Evolutionary conservation across 2,888 invertebrate genomes (phyloP), one percentile per base, ranked within the genome.

Genomic region (Ophioninae sp.): DNA sequence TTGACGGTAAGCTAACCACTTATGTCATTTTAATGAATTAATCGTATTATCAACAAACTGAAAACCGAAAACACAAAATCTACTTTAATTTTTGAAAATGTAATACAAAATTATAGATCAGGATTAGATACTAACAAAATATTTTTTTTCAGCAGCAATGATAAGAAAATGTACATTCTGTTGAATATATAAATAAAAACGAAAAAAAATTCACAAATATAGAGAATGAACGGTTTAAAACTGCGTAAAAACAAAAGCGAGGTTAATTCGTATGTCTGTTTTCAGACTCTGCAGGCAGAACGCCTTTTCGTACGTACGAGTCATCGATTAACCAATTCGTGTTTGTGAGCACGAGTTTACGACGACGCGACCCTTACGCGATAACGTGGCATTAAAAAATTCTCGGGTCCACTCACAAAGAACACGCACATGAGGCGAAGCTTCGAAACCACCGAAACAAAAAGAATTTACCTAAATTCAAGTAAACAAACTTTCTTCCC

Each of bases 301-400:
- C 30, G 51, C 65, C 22, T 23, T 61, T 22, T 41, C 44, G 61
- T 23, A 61, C 37, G 23, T 39, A 37, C 76, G 81, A 81, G 81
- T 81, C 81, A 81, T 72, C 77, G 81, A 77, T 81, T 81, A 77
- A 77, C 67, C 69, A 77, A 72, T 67, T 76, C 41, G 72, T 37
- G 64, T 81, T 39, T 58, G 44, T 30, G 22, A 44, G 44, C 44
- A 20, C 65, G 65, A 65, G 10, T 67, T 44, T 67, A 67, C 63
- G 23, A 63, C 44, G 20, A 22, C 44, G 10, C 20, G 67, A 41
- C 63, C 30, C 63, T 23, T 30, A 13, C 51, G 10, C 13, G 51
- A 10, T 13, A 51, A 13, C 51, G 51, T 51, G 51, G 51, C 13
- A 51, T 51, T 51, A 51, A 51, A 51, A 51, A 51, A 10, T 51